phyloP scores from a whole-genome alignment of 2,797 vertebrate genomes.

The Danio tinwini region DNA sequence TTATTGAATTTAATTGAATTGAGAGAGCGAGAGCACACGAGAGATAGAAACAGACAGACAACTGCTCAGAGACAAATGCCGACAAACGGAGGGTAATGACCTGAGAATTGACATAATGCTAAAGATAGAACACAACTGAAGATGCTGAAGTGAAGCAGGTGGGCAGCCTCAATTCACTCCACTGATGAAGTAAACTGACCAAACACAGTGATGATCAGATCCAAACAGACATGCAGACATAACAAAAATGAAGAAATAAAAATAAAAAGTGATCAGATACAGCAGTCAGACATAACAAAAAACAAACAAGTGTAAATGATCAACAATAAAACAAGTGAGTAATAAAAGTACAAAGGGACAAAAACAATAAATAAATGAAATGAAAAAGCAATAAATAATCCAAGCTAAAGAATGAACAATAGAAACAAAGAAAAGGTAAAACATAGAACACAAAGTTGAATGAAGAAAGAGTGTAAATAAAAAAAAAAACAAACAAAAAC shows the following conservation, averaged over 20 bases:
- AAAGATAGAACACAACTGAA: conserved; percentile 31
- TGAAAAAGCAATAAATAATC: background rate
- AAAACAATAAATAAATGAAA: background rate
- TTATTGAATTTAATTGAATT: too few relatives aligned
- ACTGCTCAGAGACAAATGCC: conserved; percentile 67
- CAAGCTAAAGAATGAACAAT: background rate
- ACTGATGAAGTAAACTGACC: background rate
- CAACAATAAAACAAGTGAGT: background rate
- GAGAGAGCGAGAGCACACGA: too few relatives aligned
- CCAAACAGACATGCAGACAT: background rate
- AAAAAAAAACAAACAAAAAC: background rate
- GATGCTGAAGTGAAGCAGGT: background rate
- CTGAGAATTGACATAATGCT: conserved; percentile 30
- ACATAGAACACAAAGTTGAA: background rate
- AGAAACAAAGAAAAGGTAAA: background rate
- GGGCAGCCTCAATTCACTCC: background rate
- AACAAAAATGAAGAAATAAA: background rate
- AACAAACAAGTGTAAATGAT: background rate
- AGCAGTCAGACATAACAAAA: too few relatives aligned
- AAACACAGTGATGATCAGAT: background rate
- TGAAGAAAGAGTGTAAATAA: background rate
- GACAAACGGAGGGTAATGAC: background rate
- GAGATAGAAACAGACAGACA: too few relatives aligned
- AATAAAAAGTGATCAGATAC: background rate
- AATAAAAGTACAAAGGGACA: background rate